Conservation (phyloP, 2,113 vertebrate species). For the Chrysemys picta region DNA sequence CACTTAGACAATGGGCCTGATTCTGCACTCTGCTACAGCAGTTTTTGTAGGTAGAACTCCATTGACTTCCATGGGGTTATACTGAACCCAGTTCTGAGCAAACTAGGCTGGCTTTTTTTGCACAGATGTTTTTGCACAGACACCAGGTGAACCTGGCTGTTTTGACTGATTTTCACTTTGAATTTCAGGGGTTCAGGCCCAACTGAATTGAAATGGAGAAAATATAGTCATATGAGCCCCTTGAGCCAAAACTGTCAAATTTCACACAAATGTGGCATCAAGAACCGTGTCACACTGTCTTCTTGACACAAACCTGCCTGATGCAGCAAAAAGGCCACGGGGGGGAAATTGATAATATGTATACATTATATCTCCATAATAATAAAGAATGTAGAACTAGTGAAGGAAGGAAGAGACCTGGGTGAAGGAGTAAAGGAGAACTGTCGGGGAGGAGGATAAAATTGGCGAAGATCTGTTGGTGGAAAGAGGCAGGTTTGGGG, state of each 20-base stretch:
- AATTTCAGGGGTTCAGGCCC: not conserved
- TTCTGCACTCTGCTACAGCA: not conserved
- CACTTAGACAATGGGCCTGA: not conserved
- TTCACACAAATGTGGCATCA: not conserved
- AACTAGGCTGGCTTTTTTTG: not conserved
- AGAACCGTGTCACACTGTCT: not conserved
- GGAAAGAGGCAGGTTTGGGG: not conserved
- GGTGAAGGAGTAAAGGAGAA: not conserved
- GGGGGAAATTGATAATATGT: not conserved
- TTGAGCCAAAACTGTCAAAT: not conserved
- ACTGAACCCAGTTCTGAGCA: not conserved
- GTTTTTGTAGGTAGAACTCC: not conserved
- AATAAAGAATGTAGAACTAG: not conserved
- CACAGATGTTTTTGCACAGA: not conserved
- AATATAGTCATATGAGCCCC: not conserved
- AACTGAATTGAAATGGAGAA: not conserved
- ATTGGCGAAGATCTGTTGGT: not conserved
- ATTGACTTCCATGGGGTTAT: constrained; percentile 11
- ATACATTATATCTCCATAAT: not conserved
- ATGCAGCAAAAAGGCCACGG: not conserved
- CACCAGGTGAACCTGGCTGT: not conserved
- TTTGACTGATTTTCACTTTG: not conserved
- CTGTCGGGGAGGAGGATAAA: not conserved
- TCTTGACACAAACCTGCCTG: not conserved
- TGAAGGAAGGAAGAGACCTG: accelerated